Percentiles rank a stretch among this genome's conserved stretches.
Evolutionary conservation across 2,113 vertebrate genomes (phyloP).

Genomic region (Riparia riparia): DNA sequence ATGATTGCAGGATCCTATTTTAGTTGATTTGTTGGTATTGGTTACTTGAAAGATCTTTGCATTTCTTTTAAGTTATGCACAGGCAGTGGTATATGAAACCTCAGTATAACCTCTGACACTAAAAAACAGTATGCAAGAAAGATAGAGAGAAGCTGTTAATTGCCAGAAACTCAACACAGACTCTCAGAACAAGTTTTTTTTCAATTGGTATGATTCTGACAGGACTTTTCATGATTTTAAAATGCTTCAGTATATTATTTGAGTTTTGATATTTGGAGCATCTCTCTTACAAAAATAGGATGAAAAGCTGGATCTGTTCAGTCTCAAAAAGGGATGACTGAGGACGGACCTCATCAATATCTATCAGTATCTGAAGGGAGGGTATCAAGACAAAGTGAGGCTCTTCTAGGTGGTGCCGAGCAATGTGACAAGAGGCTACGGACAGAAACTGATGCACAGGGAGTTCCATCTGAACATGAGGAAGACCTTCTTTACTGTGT

Average conservation of each 20-base stretch:
- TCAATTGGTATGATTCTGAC: neutral
- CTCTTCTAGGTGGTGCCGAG: accelerated
- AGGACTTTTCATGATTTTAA: neutral
- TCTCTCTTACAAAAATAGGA: neutral
- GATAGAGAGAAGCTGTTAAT: neutral
- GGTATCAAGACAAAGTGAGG: too few relatives aligned
- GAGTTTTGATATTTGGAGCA: neutral
- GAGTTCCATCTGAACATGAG: neutral
- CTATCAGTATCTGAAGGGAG: neutral
- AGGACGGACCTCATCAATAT: neutral
- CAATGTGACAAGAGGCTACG: accelerated
- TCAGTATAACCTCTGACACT: neutral
- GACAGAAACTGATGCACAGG: neutral
- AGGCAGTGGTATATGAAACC: neutral
- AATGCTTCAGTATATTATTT: neutral
- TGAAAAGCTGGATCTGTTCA: neutral
- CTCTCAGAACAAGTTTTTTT: neutral
- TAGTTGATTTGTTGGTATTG: neutral
- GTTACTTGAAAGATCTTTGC: neutral
- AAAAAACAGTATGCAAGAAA: slow-evolving; percentile 13
- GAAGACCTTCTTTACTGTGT: neutral
- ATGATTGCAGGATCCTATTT: neutral
- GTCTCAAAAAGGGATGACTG: neutral
- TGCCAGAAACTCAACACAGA: neutral
- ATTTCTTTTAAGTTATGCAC: neutral